Evolutionary conservation across 2,113 vertebrate species (phyloP).

Genomic region (Microtus richardsoni): DNA sequence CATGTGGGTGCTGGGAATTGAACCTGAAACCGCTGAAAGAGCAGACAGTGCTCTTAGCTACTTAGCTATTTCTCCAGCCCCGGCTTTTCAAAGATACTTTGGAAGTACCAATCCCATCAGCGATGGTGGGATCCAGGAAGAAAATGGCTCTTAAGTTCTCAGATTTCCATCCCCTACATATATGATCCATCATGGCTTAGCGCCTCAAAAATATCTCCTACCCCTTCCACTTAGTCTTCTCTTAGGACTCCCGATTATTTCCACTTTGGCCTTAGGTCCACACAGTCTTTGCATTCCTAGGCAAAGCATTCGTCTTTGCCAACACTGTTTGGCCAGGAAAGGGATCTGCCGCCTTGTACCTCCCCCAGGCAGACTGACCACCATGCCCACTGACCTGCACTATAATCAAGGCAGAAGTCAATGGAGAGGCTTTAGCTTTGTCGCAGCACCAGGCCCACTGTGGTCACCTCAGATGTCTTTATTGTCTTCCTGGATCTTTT

Average conservation of each 20-base stretch:
- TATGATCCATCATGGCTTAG: background rate
- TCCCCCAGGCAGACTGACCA: background rate
- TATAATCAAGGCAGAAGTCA: background rate
- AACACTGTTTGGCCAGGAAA: background rate
- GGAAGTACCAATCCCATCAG: background rate
- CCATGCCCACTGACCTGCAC: background rate
- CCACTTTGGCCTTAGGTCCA: background rate
- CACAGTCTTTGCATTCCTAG: background rate
- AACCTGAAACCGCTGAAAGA: background rate
- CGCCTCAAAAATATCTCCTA: background rate
- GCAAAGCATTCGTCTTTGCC: background rate
- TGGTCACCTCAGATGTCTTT: conserved; percentile 25
- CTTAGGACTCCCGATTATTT: background rate
- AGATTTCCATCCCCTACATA: background rate
- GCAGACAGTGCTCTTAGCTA: background rate
- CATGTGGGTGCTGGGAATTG: background rate
- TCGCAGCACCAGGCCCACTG: background rate
- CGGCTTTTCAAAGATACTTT: conserved; percentile 1
- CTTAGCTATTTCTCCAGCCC: background rate
- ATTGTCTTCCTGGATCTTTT: conserved; percentile 51
- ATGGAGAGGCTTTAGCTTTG: conserved; percentile 23
- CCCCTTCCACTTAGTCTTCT: background rate
- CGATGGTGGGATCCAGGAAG: background rate
- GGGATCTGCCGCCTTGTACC: background rate
- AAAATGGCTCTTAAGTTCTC: background rate